A percentile compares a stretch with the other conserved stretches of the same genome.
These are phyloP conservation scores for Leptogaster cylindrica DNA, from an alignment of 2,888 invertebrate genomes.

Conservation along the genomic window DNA sequence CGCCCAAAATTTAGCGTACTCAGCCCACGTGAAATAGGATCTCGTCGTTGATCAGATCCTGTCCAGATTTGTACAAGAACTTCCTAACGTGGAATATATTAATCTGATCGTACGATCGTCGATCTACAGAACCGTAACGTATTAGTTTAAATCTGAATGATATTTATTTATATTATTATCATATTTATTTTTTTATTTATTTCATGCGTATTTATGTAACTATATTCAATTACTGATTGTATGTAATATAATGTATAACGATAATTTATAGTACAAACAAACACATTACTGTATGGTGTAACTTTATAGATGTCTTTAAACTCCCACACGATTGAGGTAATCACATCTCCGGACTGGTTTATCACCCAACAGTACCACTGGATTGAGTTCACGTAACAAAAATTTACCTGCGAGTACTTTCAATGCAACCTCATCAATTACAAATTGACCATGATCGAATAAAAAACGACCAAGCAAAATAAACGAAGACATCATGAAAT, in stretches of 20 bases:
- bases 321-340: no score
- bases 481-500: no score
- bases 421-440: no score
- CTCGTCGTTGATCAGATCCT: constrained; percentile 40
- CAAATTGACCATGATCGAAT: no score
- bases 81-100: not conserved
- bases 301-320: no score
- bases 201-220: not conserved
- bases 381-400: no score
- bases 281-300: not conserved
- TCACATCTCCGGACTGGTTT: no score
- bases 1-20: constrained; percentile 75
- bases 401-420: no score
- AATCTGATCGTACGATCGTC: constrained; percentile 8
- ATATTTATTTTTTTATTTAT: constrained; percentile 17
- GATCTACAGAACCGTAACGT: constrained; percentile 46
- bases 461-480: no score
- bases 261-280: constrained; percentile 11
- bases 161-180: not conserved
- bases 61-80: constrained; percentile 6
- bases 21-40: constrained; percentile 65
- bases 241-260: no score
- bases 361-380: no score
- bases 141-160: constrained; percentile 14
- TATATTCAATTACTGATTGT: no score